Evolutionary conservation across 2,888 invertebrate genomes (phyloP), one percentile per base, ranked within the genome.

Genomic region (Argynnis bischoffii): DNA sequence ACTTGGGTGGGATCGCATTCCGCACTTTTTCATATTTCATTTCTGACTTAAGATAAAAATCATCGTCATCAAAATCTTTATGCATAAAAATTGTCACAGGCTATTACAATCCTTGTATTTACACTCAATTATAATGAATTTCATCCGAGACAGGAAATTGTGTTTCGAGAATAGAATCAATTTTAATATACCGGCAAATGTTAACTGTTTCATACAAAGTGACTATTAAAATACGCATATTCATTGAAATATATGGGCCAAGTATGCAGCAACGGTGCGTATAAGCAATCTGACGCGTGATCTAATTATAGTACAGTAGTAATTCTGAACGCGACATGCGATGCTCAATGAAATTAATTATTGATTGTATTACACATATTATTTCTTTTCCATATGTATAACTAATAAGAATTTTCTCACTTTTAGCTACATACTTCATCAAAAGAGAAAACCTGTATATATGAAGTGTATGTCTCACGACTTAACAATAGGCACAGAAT

Each of bases 261-360:
- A 85, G 84, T 81, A 83, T 84, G 85, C 84, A 82, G 79, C 77
- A 76, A 72, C 78, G 83, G 83, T 81, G 81, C 83, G 81, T 82
- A 83, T 79, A 81, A 80, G 84, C 83, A 82, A 85, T 84, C 81
- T 81, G 86, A 86, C 76, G 79, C 83, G 80, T 76, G 77, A 69
- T 84, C 84, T 86, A 87, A 86, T 86, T 85, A 87, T 87, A 87
- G 83, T 77, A 73, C 75, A 72, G 70, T 79, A 76, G 77, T 79
- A 76, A 76, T 74, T 77, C 79, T 80, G 80, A 81, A 80, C 81
- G 77, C 81, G 79, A 77, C 82, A 83, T 76, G 78, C 79, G 80
- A 81, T 74, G 81, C 79, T 79, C 76, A 76, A 80, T 80, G 75
- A 79, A 79, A 78, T 77, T 76, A 78, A 76, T 79, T 75, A 76